Evolutionary conservation across 2,113 vertebrate genomes (phyloP).

Genomic region (Microtus pennsylvanicus): DNA sequence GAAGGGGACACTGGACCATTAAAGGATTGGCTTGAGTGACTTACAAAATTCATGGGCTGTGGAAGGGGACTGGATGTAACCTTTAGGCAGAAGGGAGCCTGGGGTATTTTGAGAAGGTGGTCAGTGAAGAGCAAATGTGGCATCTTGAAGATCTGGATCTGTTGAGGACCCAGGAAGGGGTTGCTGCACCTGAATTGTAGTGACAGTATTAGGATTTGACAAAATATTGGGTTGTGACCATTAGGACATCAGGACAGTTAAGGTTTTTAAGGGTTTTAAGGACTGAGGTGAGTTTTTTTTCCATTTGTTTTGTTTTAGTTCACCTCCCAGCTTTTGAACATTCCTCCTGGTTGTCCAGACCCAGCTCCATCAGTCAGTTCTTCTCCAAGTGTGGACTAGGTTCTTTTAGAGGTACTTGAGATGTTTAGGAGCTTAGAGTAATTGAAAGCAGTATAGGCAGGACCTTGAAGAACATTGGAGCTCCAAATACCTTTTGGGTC

Average conservation of each 20-base stretch:
- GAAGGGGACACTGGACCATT: not conserved
- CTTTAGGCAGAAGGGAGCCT: not conserved
- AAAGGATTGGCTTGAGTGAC: not conserved
- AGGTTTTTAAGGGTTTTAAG: not conserved
- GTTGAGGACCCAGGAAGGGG: not conserved
- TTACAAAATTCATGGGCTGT: not conserved
- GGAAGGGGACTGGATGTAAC: not conserved
- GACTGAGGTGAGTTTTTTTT: not conserved
- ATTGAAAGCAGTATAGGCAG: not conserved
- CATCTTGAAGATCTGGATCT: not conserved
- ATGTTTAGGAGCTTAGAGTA: not conserved
- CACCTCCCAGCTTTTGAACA: not conserved
- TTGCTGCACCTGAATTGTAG: fast-evolving
- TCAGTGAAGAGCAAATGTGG: not conserved
- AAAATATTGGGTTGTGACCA: not conserved
- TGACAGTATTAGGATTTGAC: not conserved
- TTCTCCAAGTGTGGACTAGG: constrained; percentile 14
- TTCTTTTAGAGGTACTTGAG: not conserved
- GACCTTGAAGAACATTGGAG: not conserved
- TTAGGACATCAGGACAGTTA: not conserved
- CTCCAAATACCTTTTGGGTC: not conserved
- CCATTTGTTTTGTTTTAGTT: not conserved
- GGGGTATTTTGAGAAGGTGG: not conserved
- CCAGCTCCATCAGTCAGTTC: not conserved
- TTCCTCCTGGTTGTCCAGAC: not conserved